Conservation (phyloP, 53 echinoderm and acorn worm genomes). For the Crossaster papposus region DNA sequence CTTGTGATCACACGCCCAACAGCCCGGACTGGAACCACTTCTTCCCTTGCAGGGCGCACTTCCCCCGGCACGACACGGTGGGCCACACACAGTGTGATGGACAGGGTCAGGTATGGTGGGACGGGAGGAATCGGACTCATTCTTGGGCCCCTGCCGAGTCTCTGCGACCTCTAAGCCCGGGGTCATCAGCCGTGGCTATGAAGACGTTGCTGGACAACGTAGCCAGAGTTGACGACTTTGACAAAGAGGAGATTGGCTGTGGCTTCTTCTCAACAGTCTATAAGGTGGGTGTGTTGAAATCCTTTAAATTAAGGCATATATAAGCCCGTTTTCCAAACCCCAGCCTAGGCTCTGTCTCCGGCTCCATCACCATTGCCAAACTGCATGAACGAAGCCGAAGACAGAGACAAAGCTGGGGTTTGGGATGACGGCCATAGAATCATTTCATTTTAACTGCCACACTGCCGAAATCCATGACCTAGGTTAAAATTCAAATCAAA, state of each 20-base stretch:
- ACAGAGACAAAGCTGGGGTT: no score
- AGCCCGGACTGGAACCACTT: conserved; percentile 16
- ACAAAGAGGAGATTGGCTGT: conserved; percentile 70
- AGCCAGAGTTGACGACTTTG: conserved; percentile 75
- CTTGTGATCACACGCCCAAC: not conserved
- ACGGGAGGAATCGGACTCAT: conserved; percentile 19
- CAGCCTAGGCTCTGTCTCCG: no score
- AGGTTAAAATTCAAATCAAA: no score
- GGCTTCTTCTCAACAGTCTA: conserved; percentile 93
- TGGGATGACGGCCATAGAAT: no score
- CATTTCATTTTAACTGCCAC: no score
- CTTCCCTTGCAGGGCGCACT: not conserved
- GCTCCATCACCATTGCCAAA: no score
- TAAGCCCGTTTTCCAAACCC: no score
- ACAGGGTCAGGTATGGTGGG: conserved; percentile 42
- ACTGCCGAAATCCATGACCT: no score
- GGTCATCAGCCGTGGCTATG: conserved; percentile 57
- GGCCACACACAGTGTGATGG: conserved; percentile 45
- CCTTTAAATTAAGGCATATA: no score
- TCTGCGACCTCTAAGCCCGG: conserved; percentile 50
- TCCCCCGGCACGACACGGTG: conserved; percentile 17
- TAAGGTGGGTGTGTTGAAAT: conserved; percentile 62
- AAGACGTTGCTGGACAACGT: conserved; percentile 71
- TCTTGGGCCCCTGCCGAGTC: conserved; percentile 6
- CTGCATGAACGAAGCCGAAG: no score